Evolutionary conservation across 2,113 vertebrate species (phyloP), one percentile per base, ranked within the genome.

Genomic region (Brachionichthys hirsutus): DNA sequence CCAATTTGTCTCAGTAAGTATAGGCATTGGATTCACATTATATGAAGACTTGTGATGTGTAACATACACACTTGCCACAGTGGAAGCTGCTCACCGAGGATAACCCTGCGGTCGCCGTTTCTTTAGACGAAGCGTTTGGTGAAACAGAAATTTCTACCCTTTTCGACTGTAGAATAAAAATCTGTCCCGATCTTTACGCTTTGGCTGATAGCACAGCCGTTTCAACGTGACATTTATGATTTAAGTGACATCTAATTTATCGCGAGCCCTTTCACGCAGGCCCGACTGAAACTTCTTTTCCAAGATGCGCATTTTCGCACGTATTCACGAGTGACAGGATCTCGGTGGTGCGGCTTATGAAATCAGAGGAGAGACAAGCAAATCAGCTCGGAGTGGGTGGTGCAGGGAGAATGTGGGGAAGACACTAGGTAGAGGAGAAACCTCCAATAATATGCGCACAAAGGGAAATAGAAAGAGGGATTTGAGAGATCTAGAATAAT

Each of bases 401-500:
- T 57, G 67, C 54, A 62, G 66, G 11, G 60, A 53, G 54, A 79
- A 71, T 67, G 76, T 73, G 60, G 54, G 38, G 22, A 75, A 61
- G 43, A 66, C 42, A 41, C 6, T 17, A 64, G 62, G 62, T 72
- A 49, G 48, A 60, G 56, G 54, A 69, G 61, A 77, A 77, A 73
- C 61, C 71, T 78, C 61, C 47, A 47, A 68, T 58, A 80, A 85
- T 77, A 86, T 67, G 44, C 58, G 80, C 55, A 49, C 16, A 34
- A 67, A 81, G 34, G 54, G 16, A 46, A n/a, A 48, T 12, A 66
- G 48, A 63, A 56, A 71, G 63, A 66, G 68, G 70, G 56, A 66
- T 72, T 71, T 70, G 67, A 56, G 58, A 80, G 82, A 85, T 78
- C 53, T 81, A 79, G 83, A 89, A 85, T 75, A 77, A 86, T 58